Percentiles rank a stretch among this genome's conserved stretches.
phyloP scores from a whole-genome alignment of 2,113 vertebrate species.

The Rhineura floridana region DNA sequence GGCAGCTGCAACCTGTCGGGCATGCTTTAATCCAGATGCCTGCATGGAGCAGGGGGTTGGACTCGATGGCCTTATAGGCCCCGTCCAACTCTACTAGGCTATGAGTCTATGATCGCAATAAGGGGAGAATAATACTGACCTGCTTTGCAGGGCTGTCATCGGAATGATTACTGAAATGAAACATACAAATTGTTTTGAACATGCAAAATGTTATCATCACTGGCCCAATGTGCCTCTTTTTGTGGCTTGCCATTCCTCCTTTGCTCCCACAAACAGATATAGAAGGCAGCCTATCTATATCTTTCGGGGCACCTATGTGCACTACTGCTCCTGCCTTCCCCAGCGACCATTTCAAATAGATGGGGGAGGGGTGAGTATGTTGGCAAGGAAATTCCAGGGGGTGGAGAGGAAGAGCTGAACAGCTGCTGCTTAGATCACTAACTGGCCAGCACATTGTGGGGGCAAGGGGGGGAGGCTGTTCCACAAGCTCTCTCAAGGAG shows the following conservation, averaged over 20 bases:
- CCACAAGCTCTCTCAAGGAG: not conserved
- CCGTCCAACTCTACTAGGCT: too few relatives aligned
- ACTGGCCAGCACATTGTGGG: not conserved
- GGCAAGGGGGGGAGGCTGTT: accelerated
- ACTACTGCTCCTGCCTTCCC: not conserved
- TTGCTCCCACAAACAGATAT: accelerated
- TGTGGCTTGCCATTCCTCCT: accelerated
- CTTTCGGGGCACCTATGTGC: accelerated
- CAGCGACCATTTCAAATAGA: accelerated
- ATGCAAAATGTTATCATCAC: not conserved
- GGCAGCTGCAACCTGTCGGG: too few relatives aligned
- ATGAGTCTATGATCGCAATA: too few relatives aligned
- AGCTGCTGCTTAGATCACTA: too few relatives aligned
- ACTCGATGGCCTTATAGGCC: too few relatives aligned
- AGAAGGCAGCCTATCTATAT: not conserved
- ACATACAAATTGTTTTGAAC: not conserved
- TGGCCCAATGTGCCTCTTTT: not conserved
- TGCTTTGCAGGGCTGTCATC: not conserved
- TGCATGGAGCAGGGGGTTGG: too few relatives aligned
- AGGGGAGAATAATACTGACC: not conserved
- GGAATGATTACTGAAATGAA: not conserved
- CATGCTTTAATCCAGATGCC: too few relatives aligned
- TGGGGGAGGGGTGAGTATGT: accelerated
- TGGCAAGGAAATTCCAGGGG: accelerated
- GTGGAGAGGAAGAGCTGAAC: not conserved